Evolutionary conservation across 2,797 vertebrate genomes (phyloP), one percentile per base, ranked within the genome.

Genomic region (Chelon labrosus): DNA sequence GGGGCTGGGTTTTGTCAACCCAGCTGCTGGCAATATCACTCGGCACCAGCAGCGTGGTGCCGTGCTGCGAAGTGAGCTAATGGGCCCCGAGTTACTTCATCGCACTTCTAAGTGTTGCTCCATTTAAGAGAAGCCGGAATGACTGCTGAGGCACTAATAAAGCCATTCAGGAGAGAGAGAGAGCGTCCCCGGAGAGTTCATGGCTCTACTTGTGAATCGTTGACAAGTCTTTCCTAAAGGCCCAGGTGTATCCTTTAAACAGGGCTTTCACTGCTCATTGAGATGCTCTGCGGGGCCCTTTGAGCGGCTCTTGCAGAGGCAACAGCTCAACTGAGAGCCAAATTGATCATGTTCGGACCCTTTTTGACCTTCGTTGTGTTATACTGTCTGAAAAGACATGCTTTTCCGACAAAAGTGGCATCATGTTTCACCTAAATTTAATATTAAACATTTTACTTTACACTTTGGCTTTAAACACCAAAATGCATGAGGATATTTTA

Each of bases 21-120:
- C 95, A 95, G 94, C 95, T 96, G 95, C 92, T 83, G 87, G 83
- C 83, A 80, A 91, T 87, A 90, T 96, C 95, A 95, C 91, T 96
- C 95, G 53, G 83, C 95, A 95, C 94, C 89, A 77, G 79, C 63
- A 51, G 79, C 79, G 50, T 70, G 81, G 85, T 88, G 88, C 86
- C 53, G 85, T 79, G 89, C 92, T 77, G 86, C 70, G 12, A 65
- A 77, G 89, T 85, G 85, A 91, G 91, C 92, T 95, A 95, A 95
- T 95, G 92, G 93, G 84, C 89, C 81, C 88, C 25, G 74, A 66
- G 91, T 95, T 93, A 94, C 93, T 95, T 94, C 94, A 95, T 94
- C 91, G 88, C 91, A 91, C 89, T 88, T 92, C 90, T 94, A 92
- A 95, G 95, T 94, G 94, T 92, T 74, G 90, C 90, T 89, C 79